Conservation (phyloP, 2,888 invertebrate species). For the Caenorhabditis sp. region DNA sequence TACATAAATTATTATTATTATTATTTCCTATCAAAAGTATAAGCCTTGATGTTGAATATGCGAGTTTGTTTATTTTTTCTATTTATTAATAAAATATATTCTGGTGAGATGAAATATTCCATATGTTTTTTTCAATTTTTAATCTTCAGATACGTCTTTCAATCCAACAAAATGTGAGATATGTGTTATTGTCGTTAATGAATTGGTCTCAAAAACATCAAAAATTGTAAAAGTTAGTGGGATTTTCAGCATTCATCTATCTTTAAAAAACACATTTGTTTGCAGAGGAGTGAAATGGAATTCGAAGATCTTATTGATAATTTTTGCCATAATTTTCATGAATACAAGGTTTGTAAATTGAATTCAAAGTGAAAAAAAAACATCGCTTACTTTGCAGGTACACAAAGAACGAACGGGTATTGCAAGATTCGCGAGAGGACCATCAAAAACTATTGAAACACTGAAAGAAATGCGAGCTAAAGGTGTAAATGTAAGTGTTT, state of each 20-base stretch:
- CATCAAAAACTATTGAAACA: conserved; percentile 47
- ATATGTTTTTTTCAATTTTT: not conserved
- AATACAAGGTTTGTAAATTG: conserved; percentile 24
- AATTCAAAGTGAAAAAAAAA: not conserved
- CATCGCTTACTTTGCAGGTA: conserved; percentile 27
- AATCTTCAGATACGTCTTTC: conserved; percentile 12
- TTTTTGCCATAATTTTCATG: conserved; percentile 23
- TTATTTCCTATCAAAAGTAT: not conserved
- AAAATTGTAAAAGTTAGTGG: not conserved
- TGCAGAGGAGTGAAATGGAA: conserved; percentile 26
- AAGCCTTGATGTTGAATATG: not conserved
- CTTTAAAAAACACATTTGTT: not conserved
- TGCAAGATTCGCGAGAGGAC: conserved; percentile 43
- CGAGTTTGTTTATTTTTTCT: conserved; percentile 2
- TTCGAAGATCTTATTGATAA: conserved; percentile 22
- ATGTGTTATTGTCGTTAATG: conserved; percentile 19
- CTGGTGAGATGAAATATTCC: not conserved
- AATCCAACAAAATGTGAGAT: conserved; percentile 38
- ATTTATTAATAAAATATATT: not conserved
- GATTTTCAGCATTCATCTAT: not conserved
- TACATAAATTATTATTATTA: not conserved
- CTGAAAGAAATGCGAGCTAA: conserved; percentile 45
- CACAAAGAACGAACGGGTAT: conserved; percentile 52
- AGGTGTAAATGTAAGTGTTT: conserved; percentile 49
- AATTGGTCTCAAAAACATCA: conserved; percentile 2